phyloP scores from a whole-genome alignment of 2,797 vertebrate species.

The Hapalemur alaotrensis region DNA sequence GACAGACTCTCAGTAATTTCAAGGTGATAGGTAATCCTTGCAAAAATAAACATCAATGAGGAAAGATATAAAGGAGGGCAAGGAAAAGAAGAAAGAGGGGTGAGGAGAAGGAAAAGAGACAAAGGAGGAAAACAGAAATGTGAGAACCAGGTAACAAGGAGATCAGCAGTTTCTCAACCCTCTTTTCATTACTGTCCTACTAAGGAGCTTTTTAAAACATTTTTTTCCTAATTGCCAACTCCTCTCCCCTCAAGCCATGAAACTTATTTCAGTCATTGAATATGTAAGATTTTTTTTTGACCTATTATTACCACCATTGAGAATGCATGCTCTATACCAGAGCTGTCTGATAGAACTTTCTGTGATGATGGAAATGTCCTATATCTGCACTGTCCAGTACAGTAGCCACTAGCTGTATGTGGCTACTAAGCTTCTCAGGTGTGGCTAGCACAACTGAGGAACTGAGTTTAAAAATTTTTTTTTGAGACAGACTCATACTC shows the following conservation, averaged over 20 bases:
- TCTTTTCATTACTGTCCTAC: not conserved
- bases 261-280: not conserved
- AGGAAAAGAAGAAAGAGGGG: not conserved
- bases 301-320: not conserved
- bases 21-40: not conserved
- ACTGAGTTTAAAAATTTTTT: not conserved
- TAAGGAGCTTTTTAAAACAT: not conserved
- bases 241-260: not conserved
- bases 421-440: not conserved
- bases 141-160: not conserved
- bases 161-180: not conserved
- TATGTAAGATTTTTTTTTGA: not conserved
- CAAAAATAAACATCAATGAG: not conserved
- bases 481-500: not conserved
- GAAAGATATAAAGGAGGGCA: not conserved
- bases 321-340: not conserved
- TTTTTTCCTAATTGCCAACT: not conserved
- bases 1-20: not conserved
- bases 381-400: not conserved
- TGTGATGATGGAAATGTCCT: not conserved
- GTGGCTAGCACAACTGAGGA: not conserved
- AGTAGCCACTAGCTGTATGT: not conserved
- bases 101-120: not conserved
- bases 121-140: not conserved
- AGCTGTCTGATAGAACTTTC: not conserved